Conservation (phyloP, 2,888 invertebrate genomes). For the Ariolimax columbianus region DNA sequence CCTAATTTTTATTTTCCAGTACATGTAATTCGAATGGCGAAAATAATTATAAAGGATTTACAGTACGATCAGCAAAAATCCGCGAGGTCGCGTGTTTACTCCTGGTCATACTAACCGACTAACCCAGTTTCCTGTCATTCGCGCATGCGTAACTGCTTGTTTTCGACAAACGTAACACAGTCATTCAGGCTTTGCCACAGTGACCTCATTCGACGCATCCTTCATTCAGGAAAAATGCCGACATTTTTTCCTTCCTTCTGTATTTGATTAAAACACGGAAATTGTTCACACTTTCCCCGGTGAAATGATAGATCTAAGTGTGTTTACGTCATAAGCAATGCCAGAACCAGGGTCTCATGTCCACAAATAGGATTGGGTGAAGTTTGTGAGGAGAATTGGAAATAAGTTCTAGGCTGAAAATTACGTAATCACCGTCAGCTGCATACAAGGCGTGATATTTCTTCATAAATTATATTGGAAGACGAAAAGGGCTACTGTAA, state of each 20-base stretch:
- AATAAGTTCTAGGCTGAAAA: too few species aligned
- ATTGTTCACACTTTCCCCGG: background rate
- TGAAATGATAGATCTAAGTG: background rate
- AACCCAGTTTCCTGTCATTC: conserved; percentile 33
- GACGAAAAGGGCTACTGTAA: too few species aligned
- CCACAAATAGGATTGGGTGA: too few species aligned
- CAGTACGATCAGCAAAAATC: background rate
- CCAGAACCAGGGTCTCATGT: background rate
- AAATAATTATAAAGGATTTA: background rate
- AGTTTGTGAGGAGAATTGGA: too few species aligned
- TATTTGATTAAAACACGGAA: background rate
- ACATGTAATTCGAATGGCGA: too few species aligned
- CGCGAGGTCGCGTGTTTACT: conserved; percentile 6
- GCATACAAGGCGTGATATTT: too few species aligned
- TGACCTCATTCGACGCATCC: conserved; percentile 27
- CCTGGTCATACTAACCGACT: conserved; percentile 45
- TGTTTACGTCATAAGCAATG: background rate
- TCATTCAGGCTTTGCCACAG: conserved; percentile 40
- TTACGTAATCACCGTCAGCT: too few species aligned
- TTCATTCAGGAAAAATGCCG: conserved; percentile 35
- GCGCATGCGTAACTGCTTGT: conserved; percentile 47
- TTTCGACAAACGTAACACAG: conserved; percentile 40
- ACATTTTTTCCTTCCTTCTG: background rate
- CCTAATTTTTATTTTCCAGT: too few species aligned
- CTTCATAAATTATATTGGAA: too few species aligned